Evolutionary conservation across 2,888 invertebrate species (phyloP).

Genomic region (Abscondita cerata): DNA sequence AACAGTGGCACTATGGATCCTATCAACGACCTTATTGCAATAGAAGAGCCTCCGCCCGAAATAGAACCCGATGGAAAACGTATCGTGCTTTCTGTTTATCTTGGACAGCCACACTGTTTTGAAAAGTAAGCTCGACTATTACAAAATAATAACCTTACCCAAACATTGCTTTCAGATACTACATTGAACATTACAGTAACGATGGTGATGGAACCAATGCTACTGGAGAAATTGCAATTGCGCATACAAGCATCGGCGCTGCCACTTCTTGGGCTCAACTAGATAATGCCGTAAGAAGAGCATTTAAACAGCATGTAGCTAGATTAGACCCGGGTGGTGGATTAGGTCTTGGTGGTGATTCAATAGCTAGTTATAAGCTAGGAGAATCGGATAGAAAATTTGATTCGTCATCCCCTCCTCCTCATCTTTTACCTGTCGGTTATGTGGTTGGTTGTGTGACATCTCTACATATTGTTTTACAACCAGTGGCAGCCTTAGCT

Average conservation of each 20-base stretch:
- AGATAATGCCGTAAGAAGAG: slow-evolving; percentile 88
- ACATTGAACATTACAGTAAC: slow-evolving; percentile 56
- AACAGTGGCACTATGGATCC: slow-evolving; percentile 55
- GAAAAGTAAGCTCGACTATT: slow-evolving; percentile 55
- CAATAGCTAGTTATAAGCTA: slow-evolving; percentile 91
- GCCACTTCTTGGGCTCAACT: slow-evolving; percentile 95
- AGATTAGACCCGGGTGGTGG: slow-evolving; percentile 93
- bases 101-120: slow-evolving; percentile 84
- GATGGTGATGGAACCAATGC: slow-evolving; percentile 56
- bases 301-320: slow-evolving; percentile 93
- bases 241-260: slow-evolving; percentile 87
- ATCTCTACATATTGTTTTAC: slow-evolving; percentile 88
- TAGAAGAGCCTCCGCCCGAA: slow-evolving; percentile 54
- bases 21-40: slow-evolving; percentile 55
- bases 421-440: slow-evolving; percentile 91
- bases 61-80: slow-evolving; percentile 77
- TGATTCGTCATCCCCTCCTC: slow-evolving; percentile 82
- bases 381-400: slow-evolving; percentile 87
- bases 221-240: slow-evolving; percentile 77
- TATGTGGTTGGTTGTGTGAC: slow-evolving; percentile 90
- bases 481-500: slow-evolving; percentile 84
- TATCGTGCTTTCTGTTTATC: slow-evolving; percentile 85
- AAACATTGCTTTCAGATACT: slow-evolving; percentile 49
- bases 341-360: slow-evolving; percentile 79
- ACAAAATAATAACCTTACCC: not conserved